phyloP scores from a whole-genome alignment of 2,797 vertebrate species.

The Melanotaenia pygmaea region DNA sequence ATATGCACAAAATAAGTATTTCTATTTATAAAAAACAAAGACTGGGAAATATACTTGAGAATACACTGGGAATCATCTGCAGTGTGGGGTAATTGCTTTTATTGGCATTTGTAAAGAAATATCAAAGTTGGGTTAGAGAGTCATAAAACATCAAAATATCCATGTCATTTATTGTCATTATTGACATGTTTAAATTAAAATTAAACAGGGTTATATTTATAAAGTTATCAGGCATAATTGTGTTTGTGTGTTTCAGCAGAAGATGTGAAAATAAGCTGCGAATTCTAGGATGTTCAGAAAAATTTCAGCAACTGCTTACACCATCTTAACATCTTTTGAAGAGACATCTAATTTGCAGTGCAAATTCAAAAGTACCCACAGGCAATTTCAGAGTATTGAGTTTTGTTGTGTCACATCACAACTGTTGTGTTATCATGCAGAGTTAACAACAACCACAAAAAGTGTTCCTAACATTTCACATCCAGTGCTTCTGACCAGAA shows the following conservation, averaged over 20 bases:
- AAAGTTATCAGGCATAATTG: neutral
- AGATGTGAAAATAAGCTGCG: neutral
- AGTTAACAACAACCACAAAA: constrained; percentile 17
- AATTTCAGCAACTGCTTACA: neutral
- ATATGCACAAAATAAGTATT: neutral
- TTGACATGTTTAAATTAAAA: neutral
- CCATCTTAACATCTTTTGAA: constrained; percentile 13
- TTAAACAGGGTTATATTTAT: neutral
- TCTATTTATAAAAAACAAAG: no score
- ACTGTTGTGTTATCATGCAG: constrained; percentile 33
- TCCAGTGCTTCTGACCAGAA: constrained; percentile 8
- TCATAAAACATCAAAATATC: neutral
- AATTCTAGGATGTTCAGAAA: neutral
- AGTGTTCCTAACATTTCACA: constrained; percentile 14
- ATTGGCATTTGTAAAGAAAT: neutral
- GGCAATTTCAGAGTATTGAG: constrained; percentile 21
- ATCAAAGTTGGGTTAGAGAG: neutral
- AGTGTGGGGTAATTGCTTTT: no score
- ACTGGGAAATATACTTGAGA: no score
- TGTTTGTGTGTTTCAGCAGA: neutral
- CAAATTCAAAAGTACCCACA: constrained; percentile 33
- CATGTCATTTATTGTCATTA: neutral
- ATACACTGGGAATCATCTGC: no score
- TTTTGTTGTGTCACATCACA: constrained; percentile 38
- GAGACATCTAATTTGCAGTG: constrained; percentile 29